Evolutionary conservation across 2,113 vertebrate species (phyloP).

Genomic region (Tringa solitaria): DNA sequence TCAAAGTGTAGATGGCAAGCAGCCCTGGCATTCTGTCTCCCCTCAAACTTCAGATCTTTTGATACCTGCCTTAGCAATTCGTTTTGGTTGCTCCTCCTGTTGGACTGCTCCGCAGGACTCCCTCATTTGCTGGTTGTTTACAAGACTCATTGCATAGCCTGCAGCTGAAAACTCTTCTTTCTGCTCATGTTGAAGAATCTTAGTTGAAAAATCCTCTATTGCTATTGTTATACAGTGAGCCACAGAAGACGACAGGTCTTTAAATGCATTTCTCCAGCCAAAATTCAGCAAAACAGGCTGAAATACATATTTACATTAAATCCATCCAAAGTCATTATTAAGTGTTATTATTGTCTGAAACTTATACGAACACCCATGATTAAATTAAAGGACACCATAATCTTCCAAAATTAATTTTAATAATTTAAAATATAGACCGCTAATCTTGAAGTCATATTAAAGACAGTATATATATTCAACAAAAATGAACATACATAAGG

Average conservation of each 20-base stretch:
- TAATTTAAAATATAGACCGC: background rate
- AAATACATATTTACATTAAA: constrained; percentile 58
- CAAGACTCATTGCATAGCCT: constrained; percentile 65
- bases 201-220: constrained; percentile 82
- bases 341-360: constrained; percentile 26
- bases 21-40: constrained; percentile 15
- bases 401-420: background rate
- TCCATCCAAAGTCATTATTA: background rate
- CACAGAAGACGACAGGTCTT: constrained; percentile 81
- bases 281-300: constrained; percentile 82
- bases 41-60: constrained; percentile 49
- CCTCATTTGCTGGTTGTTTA: constrained; percentile 64
- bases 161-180: constrained; percentile 64
- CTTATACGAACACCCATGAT: background rate
- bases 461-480: constrained; percentile 24
- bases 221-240: constrained; percentile 83
- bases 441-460: constrained; percentile 15
- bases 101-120: constrained; percentile 61
- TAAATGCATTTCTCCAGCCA: constrained; percentile 89
- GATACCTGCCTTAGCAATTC: constrained; percentile 86
- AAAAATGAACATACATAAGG: constrained; percentile 15
- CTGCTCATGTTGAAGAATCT: constrained; percentile 84
- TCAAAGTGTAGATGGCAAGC: constrained; percentile 45
- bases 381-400: background rate
- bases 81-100: constrained; percentile 83